Conservation (phyloP, 2,113 vertebrate genomes). For the Planiliza haematocheilus region DNA sequence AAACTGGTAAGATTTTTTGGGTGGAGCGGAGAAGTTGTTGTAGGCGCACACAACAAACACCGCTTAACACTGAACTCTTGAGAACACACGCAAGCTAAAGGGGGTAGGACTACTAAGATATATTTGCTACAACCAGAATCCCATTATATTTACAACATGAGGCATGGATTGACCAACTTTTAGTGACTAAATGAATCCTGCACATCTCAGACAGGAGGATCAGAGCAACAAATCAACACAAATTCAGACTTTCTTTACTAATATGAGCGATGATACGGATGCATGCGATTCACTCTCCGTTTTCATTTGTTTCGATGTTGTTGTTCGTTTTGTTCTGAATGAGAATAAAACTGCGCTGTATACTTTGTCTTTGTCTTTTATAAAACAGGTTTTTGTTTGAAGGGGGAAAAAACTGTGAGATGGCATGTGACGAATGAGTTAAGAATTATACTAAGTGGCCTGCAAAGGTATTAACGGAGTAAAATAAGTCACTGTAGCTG, state of each 20-base stretch:
- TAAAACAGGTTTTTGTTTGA: background rate
- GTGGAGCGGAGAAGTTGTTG: constrained; percentile 4
- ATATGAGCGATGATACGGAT: background rate
- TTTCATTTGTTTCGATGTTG: background rate
- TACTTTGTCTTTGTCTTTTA: background rate
- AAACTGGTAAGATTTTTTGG: background rate
- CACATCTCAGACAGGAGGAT: background rate
- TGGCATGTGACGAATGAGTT: too few relatives aligned
- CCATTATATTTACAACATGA: constrained; percentile 66
- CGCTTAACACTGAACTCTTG: constrained; percentile 64
- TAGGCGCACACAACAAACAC: constrained; percentile 38
- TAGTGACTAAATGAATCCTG: constrained; percentile 28
- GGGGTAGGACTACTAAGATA: constrained; percentile 74
- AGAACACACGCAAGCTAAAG: constrained; percentile 62
- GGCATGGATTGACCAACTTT: constrained; percentile 58
- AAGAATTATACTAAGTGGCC: too few relatives aligned
- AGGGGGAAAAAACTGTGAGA: background rate
- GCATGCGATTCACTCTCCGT: background rate
- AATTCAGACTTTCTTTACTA: background rate
- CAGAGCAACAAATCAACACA: background rate
- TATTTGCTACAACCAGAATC: constrained; percentile 64
- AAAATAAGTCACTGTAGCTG: background rate
- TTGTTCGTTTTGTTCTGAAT: background rate
- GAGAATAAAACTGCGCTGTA: background rate
- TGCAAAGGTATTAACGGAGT: too few relatives aligned